Evolutionary conservation across 2,797 vertebrate genomes (phyloP).

Genomic region (Xenentodon cancila): DNA sequence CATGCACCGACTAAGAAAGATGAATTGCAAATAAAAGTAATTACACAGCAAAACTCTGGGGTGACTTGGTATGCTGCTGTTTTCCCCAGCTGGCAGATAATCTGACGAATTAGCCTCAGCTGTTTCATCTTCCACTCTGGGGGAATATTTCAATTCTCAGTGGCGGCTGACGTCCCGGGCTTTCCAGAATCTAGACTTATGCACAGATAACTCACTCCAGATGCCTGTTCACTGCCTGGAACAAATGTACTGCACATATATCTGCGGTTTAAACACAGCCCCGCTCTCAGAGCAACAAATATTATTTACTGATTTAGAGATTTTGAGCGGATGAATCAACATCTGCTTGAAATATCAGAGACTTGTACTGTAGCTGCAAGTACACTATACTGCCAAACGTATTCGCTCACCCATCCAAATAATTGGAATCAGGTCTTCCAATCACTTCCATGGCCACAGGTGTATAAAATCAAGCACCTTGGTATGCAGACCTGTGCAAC

Average conservation of each 20-base stretch:
- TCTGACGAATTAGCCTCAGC: conserved; percentile 54
- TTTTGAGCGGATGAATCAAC: background rate
- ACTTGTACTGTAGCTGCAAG: too few relatives aligned
- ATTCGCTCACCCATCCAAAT: too few relatives aligned
- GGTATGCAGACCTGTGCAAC: too few relatives aligned
- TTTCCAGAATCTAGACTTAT: conserved; percentile 32
- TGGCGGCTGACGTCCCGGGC: conserved; percentile 26
- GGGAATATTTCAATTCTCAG: conserved; percentile 33
- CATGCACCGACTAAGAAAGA: background rate
- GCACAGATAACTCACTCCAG: conserved; percentile 31
- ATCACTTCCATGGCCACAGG: too few relatives aligned
- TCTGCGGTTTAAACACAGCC: background rate
- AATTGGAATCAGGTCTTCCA: too few relatives aligned
- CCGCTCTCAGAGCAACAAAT: conserved; percentile 4
- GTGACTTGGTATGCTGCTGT: conserved; percentile 18
- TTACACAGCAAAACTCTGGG: conserved; percentile 32
- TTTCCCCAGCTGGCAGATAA: conserved; percentile 51
- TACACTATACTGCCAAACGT: too few relatives aligned
- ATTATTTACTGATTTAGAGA: conserved; percentile 11
- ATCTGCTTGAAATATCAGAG: too few relatives aligned
- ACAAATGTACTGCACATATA: conserved; percentile 2
- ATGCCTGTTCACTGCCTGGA: conserved; percentile 33
- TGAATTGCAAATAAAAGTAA: conserved; percentile 47
- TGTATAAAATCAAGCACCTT: too few relatives aligned
- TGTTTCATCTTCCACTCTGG: conserved; percentile 43